A percentile compares a stretch with the other conserved stretches of the same genome.
These are phyloP conservation scores for Crocallis elinguaria DNA, from an alignment of 2,888 invertebrate species.

Conservation along the genomic window DNA sequence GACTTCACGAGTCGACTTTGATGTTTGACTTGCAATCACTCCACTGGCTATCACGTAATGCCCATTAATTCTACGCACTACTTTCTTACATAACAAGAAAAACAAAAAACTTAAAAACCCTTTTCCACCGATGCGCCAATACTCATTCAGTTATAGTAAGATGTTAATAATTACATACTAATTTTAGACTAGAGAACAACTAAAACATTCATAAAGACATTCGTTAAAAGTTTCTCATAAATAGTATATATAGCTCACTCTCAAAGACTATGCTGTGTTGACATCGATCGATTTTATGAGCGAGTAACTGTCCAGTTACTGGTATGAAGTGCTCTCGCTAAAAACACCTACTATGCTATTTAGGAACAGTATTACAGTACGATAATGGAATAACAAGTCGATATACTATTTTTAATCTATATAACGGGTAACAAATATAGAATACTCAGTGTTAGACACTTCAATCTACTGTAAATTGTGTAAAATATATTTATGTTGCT, in stretches of 20 bases:
- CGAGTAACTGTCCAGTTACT: slow-evolving; percentile 1
- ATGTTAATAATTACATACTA: slow-evolving; percentile 61
- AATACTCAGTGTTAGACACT: not conserved
- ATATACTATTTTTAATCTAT: not conserved
- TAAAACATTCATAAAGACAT: slow-evolving; percentile 71
- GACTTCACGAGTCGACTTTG: too few species aligned
- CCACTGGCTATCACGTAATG: too few species aligned
- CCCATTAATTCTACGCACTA: too few species aligned
- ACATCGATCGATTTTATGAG: slow-evolving; percentile 34
- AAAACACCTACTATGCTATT: not conserved
- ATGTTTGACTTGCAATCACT: too few species aligned
- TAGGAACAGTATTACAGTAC: not conserved
- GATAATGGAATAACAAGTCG: not conserved
- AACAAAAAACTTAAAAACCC: not conserved
- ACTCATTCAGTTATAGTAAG: slow-evolving; percentile 23
- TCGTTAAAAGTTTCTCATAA: slow-evolving; percentile 53
- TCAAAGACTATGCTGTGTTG: slow-evolving; percentile 34
- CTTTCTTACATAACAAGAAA: too few species aligned
- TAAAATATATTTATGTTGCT: not conserved
- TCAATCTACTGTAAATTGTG: not conserved
- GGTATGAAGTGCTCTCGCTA: not conserved
- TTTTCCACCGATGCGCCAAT: not conserved
- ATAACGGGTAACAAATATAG: not conserved
- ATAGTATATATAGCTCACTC: slow-evolving; percentile 66
- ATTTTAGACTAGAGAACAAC: slow-evolving; percentile 80